Conservation (phyloP, 2,888 invertebrate genomes). For the Trachelus iudaicus region DNA sequence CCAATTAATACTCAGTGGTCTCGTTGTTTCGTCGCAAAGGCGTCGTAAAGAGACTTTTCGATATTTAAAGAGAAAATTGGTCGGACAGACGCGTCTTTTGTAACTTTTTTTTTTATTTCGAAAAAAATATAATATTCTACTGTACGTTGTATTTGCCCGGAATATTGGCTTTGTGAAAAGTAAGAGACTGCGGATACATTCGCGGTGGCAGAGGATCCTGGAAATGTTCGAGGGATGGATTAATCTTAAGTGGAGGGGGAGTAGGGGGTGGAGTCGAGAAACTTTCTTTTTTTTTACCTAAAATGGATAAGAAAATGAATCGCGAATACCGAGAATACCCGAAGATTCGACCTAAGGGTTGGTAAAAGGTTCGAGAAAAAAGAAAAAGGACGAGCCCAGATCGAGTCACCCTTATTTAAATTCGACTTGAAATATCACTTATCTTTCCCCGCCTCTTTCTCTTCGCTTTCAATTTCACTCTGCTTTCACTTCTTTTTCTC, state of each 20-base stretch:
- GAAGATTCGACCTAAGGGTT: background rate
- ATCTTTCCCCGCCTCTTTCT: background rate
- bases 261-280: background rate
- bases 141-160: background rate
- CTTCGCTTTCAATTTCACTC: background rate
- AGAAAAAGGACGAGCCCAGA: background rate
- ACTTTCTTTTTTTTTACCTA: background rate
- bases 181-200: background rate
- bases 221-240: background rate
- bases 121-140: no score
- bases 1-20: background rate
- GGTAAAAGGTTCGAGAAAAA: background rate
- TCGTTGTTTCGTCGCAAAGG: background rate
- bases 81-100: background rate
- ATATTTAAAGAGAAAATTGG: conserved; percentile 25
- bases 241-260: background rate
- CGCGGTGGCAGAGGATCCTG: background rate
- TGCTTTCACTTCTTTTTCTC: conserved; percentile 7
- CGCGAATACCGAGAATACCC: background rate
- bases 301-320: background rate
- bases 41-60: background rate
- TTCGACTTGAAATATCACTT: background rate
- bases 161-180: background rate
- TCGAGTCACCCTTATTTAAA: background rate
- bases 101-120: background rate